Conservation (phyloP, 2,888 invertebrate species). For the Gibbula magus region DNA sequence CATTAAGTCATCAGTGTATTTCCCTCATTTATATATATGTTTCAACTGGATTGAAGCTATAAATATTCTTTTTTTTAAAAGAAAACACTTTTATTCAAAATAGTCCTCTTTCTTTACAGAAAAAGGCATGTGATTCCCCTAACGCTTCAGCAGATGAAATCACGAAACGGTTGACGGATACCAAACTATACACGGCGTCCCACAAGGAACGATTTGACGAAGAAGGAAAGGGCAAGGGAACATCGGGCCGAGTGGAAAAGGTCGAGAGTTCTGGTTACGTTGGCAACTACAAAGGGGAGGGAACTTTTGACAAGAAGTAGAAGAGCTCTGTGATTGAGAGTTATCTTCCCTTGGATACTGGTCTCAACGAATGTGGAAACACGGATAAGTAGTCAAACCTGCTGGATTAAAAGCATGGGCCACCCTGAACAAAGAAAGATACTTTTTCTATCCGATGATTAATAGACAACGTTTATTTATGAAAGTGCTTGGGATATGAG, state of each 20-base stretch:
- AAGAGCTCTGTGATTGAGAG: not conserved
- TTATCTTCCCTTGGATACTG: no score
- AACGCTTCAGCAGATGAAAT: slow-evolving; percentile 12
- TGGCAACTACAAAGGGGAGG: slow-evolving; percentile 32
- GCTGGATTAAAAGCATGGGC: no score
- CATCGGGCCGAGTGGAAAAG: slow-evolving; percentile 19
- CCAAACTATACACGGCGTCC: slow-evolving; percentile 36
- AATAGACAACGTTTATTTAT: no score
- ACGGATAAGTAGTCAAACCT: no score
- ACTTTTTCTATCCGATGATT: no score
- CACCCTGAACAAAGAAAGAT: no score
- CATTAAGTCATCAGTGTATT: no score
- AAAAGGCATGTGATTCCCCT: not conserved
- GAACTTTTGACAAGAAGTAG: slow-evolving; percentile 24
- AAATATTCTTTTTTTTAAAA: not conserved
- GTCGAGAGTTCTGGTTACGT: slow-evolving; percentile 32
- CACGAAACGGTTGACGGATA: slow-evolving; percentile 36
- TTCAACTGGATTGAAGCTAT: no score
- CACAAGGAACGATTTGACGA: slow-evolving; percentile 40
- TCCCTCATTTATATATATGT: no score
- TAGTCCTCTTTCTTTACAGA: not conserved
- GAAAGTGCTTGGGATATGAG: no score
- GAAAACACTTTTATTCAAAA: not conserved
- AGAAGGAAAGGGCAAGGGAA: slow-evolving; percentile 34
- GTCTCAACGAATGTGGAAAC: no score